These are phyloP conservation scores for Aix galericulata DNA, from an alignment of 2,113 vertebrate genomes.

Conservation along the genomic window DNA sequence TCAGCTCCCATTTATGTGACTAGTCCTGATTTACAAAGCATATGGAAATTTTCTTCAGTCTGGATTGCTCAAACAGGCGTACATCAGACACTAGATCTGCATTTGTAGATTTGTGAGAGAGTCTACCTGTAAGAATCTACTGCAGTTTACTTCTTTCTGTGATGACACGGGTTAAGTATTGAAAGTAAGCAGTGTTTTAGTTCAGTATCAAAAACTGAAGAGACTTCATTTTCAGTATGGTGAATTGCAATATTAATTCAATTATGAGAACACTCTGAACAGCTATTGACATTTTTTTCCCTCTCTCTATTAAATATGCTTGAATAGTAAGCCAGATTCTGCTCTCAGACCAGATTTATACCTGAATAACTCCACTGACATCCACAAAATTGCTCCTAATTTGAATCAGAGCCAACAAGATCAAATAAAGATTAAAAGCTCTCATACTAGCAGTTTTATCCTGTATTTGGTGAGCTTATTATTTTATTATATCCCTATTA, in stretches of 20 bases:
- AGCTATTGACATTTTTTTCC: constrained; percentile 12
- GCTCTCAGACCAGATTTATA: constrained; percentile 33
- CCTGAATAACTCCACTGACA: constrained; percentile 30
- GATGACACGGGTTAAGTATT: neutral
- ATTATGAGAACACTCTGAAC: constrained; percentile 26
- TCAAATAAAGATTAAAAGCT: constrained; percentile 31
- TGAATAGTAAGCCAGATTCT: constrained; percentile 13
- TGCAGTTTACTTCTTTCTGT: neutral
- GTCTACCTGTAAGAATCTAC: neutral
- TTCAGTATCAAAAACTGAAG: neutral
- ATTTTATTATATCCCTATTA: neutral
- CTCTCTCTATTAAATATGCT: constrained; percentile 12
- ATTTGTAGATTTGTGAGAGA: neutral
- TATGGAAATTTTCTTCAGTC: neutral
- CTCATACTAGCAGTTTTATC: neutral
- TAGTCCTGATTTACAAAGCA: neutral
- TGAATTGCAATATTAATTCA: constrained; percentile 28
- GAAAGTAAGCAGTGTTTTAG: neutral
- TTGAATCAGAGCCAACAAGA: constrained; percentile 15
- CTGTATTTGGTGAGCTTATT: constrained; percentile 4
- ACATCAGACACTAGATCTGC: neutral
- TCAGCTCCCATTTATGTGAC: neutral
- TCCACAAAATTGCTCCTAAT: constrained; percentile 29
- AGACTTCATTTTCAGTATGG: neutral
- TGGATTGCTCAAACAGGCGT: neutral